Conservation (phyloP, 1,140 invertebrate genomes). For the Batillaria attramentaria region DNA sequence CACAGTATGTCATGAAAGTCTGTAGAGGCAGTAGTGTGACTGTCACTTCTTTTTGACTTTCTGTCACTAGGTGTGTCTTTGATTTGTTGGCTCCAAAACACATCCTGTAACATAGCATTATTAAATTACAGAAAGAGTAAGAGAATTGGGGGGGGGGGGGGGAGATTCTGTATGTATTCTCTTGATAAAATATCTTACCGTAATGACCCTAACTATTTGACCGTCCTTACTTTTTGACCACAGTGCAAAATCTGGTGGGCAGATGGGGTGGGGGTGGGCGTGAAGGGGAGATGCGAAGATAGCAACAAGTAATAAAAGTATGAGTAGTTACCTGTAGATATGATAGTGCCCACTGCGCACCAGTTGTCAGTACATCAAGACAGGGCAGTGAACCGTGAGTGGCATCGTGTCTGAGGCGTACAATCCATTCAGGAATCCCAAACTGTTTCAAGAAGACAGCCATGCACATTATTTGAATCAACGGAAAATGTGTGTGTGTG, state of each 20-base stretch:
- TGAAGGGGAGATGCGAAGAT: no score
- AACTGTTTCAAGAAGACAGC: no score
- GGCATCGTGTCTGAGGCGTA: constrained; percentile 45
- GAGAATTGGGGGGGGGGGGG: no score
- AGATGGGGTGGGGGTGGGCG: no score
- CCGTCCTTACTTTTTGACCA: no score
- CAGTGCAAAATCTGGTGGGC: no score
- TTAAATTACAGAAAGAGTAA: no score
- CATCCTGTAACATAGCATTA: constrained; percentile 23
- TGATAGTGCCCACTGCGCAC: constrained; percentile 36
- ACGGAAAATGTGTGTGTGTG: no score
- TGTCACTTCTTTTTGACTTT: neutral
- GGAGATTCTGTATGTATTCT: no score
- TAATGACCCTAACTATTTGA: no score
- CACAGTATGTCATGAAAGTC: neutral
- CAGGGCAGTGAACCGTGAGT: constrained; percentile 41
- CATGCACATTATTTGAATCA: no score
- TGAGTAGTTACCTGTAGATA: constrained; percentile 53
- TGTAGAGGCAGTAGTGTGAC: neutral
- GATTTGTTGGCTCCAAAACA: constrained; percentile 32
- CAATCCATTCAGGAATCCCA: constrained; percentile 52
- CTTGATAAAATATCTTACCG: no score
- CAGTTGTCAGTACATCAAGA: constrained; percentile 39
- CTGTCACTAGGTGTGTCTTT: constrained; percentile 7
- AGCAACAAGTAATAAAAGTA: neutral